Evolutionary conservation across 1,140 invertebrate species (phyloP).

Genomic region (Caenorhabditis tropicalis): DNA sequence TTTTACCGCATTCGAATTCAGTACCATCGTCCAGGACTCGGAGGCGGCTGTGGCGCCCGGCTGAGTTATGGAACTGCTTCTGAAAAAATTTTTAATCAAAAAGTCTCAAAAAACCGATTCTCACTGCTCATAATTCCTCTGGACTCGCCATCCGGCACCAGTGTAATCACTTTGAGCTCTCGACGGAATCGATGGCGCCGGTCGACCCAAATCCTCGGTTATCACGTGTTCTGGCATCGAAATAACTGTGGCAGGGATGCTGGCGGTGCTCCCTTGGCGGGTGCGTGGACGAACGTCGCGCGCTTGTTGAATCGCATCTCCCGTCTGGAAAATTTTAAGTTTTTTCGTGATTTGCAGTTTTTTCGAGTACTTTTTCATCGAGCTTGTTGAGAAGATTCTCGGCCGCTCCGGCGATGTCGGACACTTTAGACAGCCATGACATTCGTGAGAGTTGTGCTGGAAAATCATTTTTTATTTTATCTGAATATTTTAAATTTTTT

Average conservation of each 20-base stretch:
- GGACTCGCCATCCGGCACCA: not conserved
- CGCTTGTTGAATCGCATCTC: conserved; percentile 26
- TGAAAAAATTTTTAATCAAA: not conserved
- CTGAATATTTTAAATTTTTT: not conserved
- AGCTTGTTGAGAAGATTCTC: conserved; percentile 45
- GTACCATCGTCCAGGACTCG: conserved; percentile 6
- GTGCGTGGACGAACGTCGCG: not conserved
- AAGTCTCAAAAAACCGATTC: not conserved
- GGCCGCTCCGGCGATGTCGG: conserved; percentile 51
- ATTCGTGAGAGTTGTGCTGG: not conserved
- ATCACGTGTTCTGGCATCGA: conserved; percentile 35
- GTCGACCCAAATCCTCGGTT: conserved; percentile 3
- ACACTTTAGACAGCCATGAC: conserved; percentile 54
- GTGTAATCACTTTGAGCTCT: conserved; percentile 31
- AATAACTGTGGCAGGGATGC: not conserved
- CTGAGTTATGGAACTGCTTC: not conserved
- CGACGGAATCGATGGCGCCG: conserved; percentile 11
- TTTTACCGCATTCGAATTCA: conserved; percentile 7
- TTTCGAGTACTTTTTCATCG: conserved; percentile 13
- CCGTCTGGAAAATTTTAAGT: not conserved
- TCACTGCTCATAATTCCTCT: not conserved
- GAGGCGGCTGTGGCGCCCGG: not conserved
- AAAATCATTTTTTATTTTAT: not conserved
- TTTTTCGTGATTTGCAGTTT: not conserved
- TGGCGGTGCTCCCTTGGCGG: conserved; percentile 35